Conservation (phyloP, 2,113 vertebrate species). For the Mellivora capensis region DNA sequence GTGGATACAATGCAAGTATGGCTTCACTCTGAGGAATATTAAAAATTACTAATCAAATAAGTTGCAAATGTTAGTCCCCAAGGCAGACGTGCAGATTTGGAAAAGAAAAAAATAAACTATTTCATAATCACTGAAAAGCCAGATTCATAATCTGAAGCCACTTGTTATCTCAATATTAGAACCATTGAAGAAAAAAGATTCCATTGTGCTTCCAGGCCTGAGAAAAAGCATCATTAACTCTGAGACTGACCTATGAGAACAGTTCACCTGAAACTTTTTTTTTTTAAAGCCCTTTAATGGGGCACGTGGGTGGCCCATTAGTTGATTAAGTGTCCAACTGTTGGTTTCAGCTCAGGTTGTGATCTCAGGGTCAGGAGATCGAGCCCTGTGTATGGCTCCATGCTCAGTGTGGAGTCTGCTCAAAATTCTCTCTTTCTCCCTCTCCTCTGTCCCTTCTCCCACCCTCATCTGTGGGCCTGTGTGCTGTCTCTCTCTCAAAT, state of each 20-base stretch:
- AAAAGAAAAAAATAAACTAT: background rate
- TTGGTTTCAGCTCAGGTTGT: background rate
- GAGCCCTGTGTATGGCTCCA: background rate
- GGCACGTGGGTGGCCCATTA: background rate
- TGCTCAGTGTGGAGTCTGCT: background rate
- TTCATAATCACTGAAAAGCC: background rate
- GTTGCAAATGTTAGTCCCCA: background rate
- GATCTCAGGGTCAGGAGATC: background rate
- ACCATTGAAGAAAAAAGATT: background rate
- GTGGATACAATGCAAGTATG: background rate
- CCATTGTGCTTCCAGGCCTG: background rate
- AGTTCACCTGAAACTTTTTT: background rate
- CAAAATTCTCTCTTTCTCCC: background rate
- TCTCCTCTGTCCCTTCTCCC: background rate
- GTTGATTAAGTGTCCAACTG: background rate
- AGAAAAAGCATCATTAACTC: background rate
- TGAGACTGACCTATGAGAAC: background rate
- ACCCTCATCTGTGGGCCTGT: background rate
- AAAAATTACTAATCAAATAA: background rate
- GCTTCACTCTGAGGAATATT: background rate
- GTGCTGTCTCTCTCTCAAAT: background rate
- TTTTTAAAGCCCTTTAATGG: background rate
- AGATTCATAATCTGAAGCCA: background rate
- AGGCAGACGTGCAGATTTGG: background rate
- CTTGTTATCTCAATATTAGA: background rate